A percentile compares a stretch with the other conserved stretches of the same genome.
phyloP scores from a whole-genome alignment of 1,140 invertebrate genomes.

The Xylocopa sonorina region DNA sequence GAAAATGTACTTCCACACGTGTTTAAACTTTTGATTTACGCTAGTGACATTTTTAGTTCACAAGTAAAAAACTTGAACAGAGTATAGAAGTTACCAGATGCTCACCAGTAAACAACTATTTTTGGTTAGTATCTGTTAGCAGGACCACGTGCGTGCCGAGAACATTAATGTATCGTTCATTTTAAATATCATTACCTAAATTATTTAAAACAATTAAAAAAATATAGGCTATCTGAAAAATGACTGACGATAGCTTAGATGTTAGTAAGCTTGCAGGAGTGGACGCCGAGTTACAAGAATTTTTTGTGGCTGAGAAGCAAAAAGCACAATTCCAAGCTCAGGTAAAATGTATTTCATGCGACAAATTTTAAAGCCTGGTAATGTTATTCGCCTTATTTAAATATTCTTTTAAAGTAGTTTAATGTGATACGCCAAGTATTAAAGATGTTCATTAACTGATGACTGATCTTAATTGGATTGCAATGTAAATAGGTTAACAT shows the following conservation, averaged over 20 bases:
- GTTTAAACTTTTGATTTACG: background rate
- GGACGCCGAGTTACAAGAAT: slow-evolving; percentile 90
- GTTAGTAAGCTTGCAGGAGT: slow-evolving; percentile 69
- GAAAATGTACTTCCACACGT: background rate
- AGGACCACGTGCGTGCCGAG: slow-evolving; percentile 21
- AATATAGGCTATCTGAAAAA: slow-evolving; percentile 35
- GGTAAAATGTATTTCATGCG: slow-evolving; percentile 79
- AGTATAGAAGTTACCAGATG: background rate
- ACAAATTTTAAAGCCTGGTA: background rate
- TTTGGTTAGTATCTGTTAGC: slow-evolving; percentile 1
- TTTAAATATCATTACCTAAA: background rate
- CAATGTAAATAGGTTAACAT: no score
- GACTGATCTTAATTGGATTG: no score
- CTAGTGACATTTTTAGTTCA: background rate
- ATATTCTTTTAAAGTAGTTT: background rate
- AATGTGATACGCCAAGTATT: background rate
- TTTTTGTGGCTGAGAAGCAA: slow-evolving; percentile 93
- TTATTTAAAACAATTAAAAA: background rate
- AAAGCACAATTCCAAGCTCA: slow-evolving; percentile 93
- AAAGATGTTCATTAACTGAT: no score
- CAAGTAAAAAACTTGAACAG: background rate
- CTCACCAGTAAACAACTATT: background rate
- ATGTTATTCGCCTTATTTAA: background rate
- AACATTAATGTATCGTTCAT: background rate
- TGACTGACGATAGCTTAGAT: slow-evolving; percentile 10